These are phyloP conservation scores for Chironomus striatipennis DNA, from an alignment of 1,140 invertebrate species.

Conservation along the genomic window DNA sequence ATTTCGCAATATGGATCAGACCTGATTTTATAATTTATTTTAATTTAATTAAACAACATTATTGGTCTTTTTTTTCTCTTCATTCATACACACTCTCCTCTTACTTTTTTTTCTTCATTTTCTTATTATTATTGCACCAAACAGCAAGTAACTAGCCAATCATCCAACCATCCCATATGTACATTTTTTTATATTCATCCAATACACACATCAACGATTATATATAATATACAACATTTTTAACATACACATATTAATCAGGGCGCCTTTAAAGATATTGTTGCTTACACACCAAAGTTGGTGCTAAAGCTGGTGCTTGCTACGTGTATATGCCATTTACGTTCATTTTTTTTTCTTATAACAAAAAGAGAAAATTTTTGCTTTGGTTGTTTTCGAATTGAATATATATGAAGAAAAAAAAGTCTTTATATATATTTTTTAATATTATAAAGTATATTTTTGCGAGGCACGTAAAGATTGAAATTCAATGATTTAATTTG, in stretches of 20 bases:
- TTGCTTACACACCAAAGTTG: slow-evolving; percentile 17
- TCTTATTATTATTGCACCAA: neutral
- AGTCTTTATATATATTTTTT: neutral
- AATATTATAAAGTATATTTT: neutral
- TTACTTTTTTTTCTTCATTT: neutral
- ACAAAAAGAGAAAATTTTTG: slow-evolving; percentile 21
- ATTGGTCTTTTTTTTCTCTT: neutral
- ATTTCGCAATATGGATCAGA: neutral
- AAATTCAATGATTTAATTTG: slow-evolving; percentile 9
- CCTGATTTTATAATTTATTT: slow-evolving; percentile 1
- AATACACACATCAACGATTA: neutral
- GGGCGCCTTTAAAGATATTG: slow-evolving; percentile 5
- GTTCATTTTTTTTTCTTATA: slow-evolving; percentile 15
- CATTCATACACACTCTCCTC: neutral
- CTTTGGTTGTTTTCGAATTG: slow-evolving; percentile 6
- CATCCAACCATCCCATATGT: slow-evolving; percentile 3
- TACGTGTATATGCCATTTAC: slow-evolving; percentile 22
- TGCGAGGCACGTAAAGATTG: neutral
- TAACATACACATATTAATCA: slow-evolving; percentile 7
- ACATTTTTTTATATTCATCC: neutral
- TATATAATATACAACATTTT: neutral
- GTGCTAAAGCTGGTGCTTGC: neutral
- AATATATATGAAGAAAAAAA: too few relatives aligned
- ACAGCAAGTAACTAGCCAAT: neutral
- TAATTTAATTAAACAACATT: slow-evolving; percentile 5